These are phyloP conservation scores for Anarrhichthys ocellatus DNA, from an alignment of 2,113 vertebrate species.

Conservation along the genomic window DNA sequence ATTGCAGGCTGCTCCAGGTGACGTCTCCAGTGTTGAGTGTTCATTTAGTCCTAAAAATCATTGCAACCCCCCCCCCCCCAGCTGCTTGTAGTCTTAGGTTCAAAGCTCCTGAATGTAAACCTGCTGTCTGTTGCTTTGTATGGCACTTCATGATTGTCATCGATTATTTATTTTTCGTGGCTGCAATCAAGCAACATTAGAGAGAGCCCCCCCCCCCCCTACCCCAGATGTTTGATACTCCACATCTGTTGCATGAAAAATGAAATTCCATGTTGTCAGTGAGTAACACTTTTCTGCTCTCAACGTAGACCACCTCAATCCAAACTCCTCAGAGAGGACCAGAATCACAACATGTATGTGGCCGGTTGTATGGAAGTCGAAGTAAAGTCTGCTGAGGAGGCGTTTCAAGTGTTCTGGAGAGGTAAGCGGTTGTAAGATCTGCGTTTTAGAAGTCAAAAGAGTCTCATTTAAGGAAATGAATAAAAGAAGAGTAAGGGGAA, in stretches of 20 bases:
- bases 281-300: conserved; percentile 18
- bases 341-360: conserved; percentile 98
- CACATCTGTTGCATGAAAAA: conserved; percentile 24
- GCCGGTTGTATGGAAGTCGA: conserved; percentile 94
- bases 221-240: not conserved
- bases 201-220: not conserved
- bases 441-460: not conserved
- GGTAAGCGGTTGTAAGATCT: conserved; percentile 80
- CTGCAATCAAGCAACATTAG: conserved; percentile 20
- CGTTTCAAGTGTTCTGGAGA: conserved; percentile 97
- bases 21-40: conserved; percentile 43
- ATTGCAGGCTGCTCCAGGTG: not conserved
- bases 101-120: conserved; percentile 28
- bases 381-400: conserved; percentile 96
- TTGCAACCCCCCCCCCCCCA: not conserved
- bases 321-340: conserved; percentile 93
- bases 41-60: conserved; percentile 14
- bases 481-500: not conserved
- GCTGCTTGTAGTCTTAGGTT: conserved; percentile 43
- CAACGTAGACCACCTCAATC: conserved; percentile 93
- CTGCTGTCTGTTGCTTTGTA: conserved; percentile 28
- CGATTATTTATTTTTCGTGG: conserved; percentile 14
- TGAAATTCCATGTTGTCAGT: not conserved
- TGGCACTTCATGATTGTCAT: conserved; percentile 3
- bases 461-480: not conserved